Evolutionary conservation across 1,140 invertebrate species (phyloP).

Genomic region (Elysia chlorotica): DNA sequence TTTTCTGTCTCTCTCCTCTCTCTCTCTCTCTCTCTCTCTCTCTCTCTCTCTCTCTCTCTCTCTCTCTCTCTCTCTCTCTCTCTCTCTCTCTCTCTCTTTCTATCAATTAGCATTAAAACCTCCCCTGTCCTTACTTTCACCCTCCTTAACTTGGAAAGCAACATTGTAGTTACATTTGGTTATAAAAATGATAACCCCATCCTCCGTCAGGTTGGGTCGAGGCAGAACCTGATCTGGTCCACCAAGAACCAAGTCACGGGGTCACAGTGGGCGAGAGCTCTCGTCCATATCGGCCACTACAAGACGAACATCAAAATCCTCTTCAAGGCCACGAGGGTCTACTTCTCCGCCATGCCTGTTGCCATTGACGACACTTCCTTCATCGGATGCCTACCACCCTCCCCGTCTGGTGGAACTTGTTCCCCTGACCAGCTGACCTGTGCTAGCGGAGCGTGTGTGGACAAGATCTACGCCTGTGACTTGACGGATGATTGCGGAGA

Average conservation of each 20-base stretch:
- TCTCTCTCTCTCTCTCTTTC: too few relatives aligned
- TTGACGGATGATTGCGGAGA: constrained; percentile 50
- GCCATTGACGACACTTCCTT: constrained; percentile 23
- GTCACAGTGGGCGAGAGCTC: neutral
- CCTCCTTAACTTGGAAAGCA: too few relatives aligned
- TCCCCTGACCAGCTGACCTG: neutral
- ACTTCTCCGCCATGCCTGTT: neutral
- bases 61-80: too few relatives aligned
- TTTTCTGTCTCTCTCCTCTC: too few relatives aligned
- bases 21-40: too few relatives aligned
- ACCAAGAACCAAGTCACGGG: neutral
- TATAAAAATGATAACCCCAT: too few relatives aligned
- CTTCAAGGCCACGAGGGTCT: neutral
- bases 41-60: too few relatives aligned
- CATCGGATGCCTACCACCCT: neutral
- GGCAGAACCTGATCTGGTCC: constrained; percentile 8
- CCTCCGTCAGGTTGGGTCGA: constrained; percentile 3
- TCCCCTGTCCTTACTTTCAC: too few relatives aligned
- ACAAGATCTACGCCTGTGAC: constrained; percentile 45
- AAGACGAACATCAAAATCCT: neutral
- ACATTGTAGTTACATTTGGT: too few relatives aligned
- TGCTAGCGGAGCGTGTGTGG: constrained; percentile 39
- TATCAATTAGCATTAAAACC: too few relatives aligned
- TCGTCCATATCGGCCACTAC: constrained; percentile 13
- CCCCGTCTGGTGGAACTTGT: neutral